Evolutionary conservation across 2,888 invertebrate species (phyloP).

Genomic region (Cenopis cana): DNA sequence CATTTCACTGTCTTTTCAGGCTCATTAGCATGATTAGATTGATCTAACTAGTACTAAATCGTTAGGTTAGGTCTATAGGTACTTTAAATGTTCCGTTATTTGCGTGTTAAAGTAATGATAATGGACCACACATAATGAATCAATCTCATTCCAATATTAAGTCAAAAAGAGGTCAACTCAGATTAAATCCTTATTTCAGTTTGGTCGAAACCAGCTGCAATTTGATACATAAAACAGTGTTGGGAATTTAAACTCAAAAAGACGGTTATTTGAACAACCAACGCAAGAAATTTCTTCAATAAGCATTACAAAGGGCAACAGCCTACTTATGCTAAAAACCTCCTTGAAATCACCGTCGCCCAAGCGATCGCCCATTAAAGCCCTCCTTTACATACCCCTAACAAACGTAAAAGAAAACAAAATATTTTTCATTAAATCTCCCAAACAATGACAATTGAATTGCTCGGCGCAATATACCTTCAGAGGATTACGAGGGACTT

Average conservation of each 20-base stretch:
- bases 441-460: conserved; percentile 80
- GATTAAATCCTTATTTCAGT: too few species aligned
- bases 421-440: conserved; percentile 82
- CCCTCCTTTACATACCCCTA: conserved; percentile 39
- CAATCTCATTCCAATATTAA: too few species aligned
- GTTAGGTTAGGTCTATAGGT: too few species aligned
- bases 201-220: too few species aligned
- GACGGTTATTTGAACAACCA: conserved; percentile 11
- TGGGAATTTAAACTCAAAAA: neutral
- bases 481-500: conserved; percentile 77
- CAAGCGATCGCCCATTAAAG: conserved; percentile 13
- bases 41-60: too few species aligned
- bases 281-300: conserved; percentile 11
- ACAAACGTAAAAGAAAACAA: conserved; percentile 65
- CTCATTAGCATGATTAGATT: too few species aligned
- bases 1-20: too few species aligned
- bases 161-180: too few species aligned
- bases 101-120: too few species aligned
- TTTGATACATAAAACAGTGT: too few species aligned
- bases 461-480: conserved; percentile 68
- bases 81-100: too few species aligned
- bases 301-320: conserved; percentile 30
- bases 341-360: conserved; percentile 7
- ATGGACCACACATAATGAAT: too few species aligned
- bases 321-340: conserved; percentile 35